phyloP scores from a whole-genome alignment of 2,113 vertebrate species.

The Pogona vitticeps region DNA sequence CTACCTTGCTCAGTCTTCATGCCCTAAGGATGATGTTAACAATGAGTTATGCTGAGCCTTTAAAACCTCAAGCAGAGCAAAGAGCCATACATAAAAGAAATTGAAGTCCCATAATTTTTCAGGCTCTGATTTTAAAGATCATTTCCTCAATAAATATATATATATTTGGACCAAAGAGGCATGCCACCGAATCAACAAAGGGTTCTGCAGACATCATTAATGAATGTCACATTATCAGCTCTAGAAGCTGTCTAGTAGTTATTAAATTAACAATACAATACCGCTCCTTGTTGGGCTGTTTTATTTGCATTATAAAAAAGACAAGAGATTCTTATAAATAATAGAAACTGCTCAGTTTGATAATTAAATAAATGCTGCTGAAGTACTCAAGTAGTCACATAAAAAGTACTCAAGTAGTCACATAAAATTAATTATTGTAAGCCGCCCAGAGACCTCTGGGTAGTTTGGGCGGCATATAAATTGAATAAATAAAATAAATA shows the following conservation, averaged over 20 bases:
- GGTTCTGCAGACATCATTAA: constrained; percentile 13
- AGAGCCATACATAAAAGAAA: neutral
- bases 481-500: too few species aligned
- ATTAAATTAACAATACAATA: neutral
- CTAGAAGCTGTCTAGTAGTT: neutral
- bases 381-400: neutral
- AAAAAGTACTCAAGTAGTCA: too few species aligned
- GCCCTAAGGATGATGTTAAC: neutral
- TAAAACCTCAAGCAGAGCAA: neutral
- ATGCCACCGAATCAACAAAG: constrained; percentile 15
- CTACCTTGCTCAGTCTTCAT: too few species aligned
- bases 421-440: too few species aligned
- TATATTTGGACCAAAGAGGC: neutral
- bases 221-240: neutral
- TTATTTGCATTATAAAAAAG: neutral
- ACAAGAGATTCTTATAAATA: neutral
- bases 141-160: neutral
- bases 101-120: neutral
- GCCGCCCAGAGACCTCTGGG: too few species aligned
- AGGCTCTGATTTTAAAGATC: neutral
- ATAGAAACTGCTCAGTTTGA: neutral
- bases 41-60: neutral
- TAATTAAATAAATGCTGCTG: constrained; percentile 15
- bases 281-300: neutral
- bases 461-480: too few species aligned